phyloP scores from a whole-genome alignment of 2,797 vertebrate genomes.

The Danio tinwini region DNA sequence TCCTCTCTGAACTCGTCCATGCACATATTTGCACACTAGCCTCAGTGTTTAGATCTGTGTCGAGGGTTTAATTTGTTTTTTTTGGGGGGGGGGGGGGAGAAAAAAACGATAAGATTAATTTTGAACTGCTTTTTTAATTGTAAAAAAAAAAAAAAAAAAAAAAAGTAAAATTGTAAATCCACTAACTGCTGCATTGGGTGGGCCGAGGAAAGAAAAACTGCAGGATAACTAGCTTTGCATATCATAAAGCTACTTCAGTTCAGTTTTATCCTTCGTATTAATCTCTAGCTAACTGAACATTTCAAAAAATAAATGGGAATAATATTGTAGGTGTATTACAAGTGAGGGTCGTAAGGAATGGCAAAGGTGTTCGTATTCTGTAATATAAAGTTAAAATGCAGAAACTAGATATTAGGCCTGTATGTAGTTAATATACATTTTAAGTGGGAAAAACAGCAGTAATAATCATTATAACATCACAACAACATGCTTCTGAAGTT shows the following conservation, averaged over 20 bases:
- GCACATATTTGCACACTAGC: conserved; percentile 44
- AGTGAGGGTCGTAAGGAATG: neutral
- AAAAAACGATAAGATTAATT: conserved; percentile 47
- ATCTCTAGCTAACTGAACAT: neutral
- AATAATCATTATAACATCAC: neutral
- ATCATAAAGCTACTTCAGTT: neutral
- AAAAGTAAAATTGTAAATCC: conserved; percentile 29
- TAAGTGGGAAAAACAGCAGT: too few species aligned
- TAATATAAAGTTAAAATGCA: neutral
- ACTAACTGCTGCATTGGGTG: conserved; percentile 21
- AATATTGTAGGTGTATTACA: neutral
- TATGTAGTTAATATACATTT: too few species aligned
- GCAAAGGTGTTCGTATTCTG: neutral
- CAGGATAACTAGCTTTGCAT: neutral
- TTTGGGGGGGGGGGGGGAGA: conserved; percentile 17
- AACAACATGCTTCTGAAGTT: neutral
- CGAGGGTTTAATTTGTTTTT: conserved; percentile 44
- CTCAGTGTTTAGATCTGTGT: conserved; percentile 38
- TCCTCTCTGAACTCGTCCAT: conserved; percentile 24
- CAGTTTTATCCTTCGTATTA: neutral
- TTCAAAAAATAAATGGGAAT: neutral
- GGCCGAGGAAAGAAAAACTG: conserved; percentile 59
- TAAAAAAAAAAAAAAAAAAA: too few species aligned
- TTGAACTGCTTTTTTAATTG: conserved; percentile 50
- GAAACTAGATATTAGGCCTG: too few species aligned